These are phyloP conservation scores for Geococcyx californianus DNA, from an alignment of 2,113 vertebrate species.

Conservation along the genomic window DNA sequence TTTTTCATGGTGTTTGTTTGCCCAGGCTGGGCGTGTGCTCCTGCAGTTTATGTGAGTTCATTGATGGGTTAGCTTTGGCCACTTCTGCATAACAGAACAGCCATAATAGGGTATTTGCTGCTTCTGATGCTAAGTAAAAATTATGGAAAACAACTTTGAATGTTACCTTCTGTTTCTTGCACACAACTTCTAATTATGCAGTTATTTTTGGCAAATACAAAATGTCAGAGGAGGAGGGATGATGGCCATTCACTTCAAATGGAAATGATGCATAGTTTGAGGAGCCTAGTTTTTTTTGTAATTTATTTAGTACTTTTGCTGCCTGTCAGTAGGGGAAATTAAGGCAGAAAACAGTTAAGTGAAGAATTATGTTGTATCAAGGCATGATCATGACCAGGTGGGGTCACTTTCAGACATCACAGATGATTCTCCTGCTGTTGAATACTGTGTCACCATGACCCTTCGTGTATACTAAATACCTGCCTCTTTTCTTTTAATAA, in stretches of 20 bases:
- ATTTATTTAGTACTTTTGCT: not conserved
- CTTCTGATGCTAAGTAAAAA: not conserved
- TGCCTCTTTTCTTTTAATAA: not conserved
- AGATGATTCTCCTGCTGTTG: not conserved
- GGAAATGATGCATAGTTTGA: not conserved
- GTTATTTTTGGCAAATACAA: conserved; percentile 53
- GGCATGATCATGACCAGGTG: not conserved
- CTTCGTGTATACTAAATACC: not conserved
- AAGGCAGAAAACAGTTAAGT: not conserved
- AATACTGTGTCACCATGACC: not conserved
- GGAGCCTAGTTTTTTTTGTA: not conserved
- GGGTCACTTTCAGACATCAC: not conserved
- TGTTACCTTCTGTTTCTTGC: conserved; percentile 60
- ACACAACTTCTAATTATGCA: conserved; percentile 43
- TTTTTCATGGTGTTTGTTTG: conserved; percentile 15
- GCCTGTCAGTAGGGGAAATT: not conserved
- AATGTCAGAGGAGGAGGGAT: conserved; percentile 41
- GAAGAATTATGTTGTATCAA: not conserved
- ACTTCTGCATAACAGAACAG: not conserved
- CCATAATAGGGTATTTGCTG: not conserved
- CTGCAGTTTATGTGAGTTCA: not conserved
- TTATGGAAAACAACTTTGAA: conserved; percentile 44
- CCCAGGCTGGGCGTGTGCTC: not conserved
- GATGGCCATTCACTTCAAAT: conserved; percentile 37
- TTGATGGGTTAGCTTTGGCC: not conserved